phyloP scores from a whole-genome alignment of 1,140 invertebrate species.

The Hermetia illucens region DNA sequence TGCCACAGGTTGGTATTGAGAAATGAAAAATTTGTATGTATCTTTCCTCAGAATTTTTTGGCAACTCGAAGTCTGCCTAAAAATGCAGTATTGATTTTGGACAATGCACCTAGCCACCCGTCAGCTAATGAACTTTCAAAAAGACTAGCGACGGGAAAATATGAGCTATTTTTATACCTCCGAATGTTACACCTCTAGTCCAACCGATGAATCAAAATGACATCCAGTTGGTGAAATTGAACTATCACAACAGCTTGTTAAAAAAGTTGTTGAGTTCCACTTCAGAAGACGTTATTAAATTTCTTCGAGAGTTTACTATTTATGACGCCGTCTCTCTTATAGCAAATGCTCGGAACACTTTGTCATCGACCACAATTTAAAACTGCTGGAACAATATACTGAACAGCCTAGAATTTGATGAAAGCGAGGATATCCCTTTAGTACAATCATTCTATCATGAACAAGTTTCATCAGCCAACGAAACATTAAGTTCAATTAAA shows the following conservation, averaged over 20 bases:
- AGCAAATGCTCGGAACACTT: slow-evolving; percentile 2
- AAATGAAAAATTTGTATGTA: not conserved
- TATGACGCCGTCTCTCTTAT: slow-evolving; percentile 1
- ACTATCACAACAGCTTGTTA: slow-evolving; percentile 4
- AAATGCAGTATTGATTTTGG: slow-evolving; percentile 28
- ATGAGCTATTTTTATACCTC: slow-evolving; percentile 22
- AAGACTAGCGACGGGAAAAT: slow-evolving; percentile 10
- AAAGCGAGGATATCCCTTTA: slow-evolving; percentile 7
- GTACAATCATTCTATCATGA: no score
- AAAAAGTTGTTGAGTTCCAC: not conserved
- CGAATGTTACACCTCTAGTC: slow-evolving; percentile 33
- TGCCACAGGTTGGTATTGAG: no score
- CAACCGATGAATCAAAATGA: slow-evolving; percentile 36
- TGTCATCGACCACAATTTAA: not conserved
- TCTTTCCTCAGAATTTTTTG: slow-evolving; percentile 11
- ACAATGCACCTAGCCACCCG: slow-evolving; percentile 22
- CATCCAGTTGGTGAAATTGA: slow-evolving; percentile 15
- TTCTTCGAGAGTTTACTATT: slow-evolving; percentile 3
- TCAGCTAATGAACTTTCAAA: slow-evolving; percentile 7
- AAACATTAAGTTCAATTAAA: no score
- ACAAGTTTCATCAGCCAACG: no score
- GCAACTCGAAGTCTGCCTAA: slow-evolving; percentile 15
- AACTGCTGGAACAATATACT: slow-evolving; percentile 5
- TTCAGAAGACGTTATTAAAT: not conserved
- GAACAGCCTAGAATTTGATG: slow-evolving; percentile 2